phyloP scores from a whole-genome alignment of 2,888 invertebrate genomes.

The Nymphalis urticae region DNA sequence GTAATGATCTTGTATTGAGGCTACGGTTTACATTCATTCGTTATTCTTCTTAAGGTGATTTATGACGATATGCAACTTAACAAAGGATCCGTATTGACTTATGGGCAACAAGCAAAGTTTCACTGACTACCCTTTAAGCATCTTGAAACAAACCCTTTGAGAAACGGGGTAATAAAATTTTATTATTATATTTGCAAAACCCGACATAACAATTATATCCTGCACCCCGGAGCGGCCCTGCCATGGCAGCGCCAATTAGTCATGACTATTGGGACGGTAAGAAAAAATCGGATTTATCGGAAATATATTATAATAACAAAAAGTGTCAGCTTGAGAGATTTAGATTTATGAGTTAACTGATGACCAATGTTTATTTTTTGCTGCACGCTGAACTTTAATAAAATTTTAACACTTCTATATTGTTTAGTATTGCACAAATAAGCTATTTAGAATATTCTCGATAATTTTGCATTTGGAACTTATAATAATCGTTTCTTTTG shows the following conservation, averaged over 20 bases:
- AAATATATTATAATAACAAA: slow-evolving; percentile 59
- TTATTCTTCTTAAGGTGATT: slow-evolving; percentile 73
- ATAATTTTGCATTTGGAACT: neutral
- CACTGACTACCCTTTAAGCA: slow-evolving; percentile 73
- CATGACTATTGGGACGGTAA: slow-evolving; percentile 51
- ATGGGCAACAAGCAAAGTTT: slow-evolving; percentile 60
- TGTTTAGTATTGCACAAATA: neutral
- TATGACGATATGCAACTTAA: slow-evolving; percentile 76
- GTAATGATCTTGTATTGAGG: slow-evolving; percentile 78
- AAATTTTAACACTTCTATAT: slow-evolving; percentile 64
- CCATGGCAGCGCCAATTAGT: slow-evolving; percentile 71
- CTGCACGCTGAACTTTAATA: slow-evolving; percentile 67
- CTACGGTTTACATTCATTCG: slow-evolving; percentile 63
- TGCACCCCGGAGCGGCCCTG: slow-evolving; percentile 66
- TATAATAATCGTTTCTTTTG: neutral
- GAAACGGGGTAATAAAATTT: slow-evolving; percentile 79
- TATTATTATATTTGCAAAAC: slow-evolving; percentile 80
- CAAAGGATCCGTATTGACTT: slow-evolving; percentile 74
- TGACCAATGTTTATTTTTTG: slow-evolving; percentile 62
- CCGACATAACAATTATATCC: slow-evolving; percentile 61
- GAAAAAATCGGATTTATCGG: slow-evolving; percentile 59
- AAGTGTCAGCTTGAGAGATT: slow-evolving; percentile 58
- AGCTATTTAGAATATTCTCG: neutral
- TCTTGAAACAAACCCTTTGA: slow-evolving; percentile 75
- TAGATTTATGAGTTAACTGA: slow-evolving; percentile 68